These are phyloP conservation scores for Dasysyrphus tricinctus DNA, from an alignment of 2,888 invertebrate species.

Conservation along the genomic window DNA sequence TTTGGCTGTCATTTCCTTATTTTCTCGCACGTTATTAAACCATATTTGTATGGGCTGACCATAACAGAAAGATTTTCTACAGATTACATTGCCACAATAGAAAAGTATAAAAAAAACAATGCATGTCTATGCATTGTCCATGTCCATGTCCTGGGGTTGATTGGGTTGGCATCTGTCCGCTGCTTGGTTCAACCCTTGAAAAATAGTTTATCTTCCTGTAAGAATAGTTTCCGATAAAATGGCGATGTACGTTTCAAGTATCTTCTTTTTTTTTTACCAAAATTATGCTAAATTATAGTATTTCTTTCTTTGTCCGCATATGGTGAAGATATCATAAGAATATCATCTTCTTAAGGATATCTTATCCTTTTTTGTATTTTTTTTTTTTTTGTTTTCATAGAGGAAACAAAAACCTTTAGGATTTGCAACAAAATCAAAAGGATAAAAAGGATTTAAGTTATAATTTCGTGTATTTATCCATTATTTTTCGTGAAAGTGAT, in stretches of 20 bases:
- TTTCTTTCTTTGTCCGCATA: constrained; percentile 60
- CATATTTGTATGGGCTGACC: constrained; percentile 78
- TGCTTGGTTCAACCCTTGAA: constrained; percentile 56
- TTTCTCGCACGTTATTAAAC: constrained; percentile 70
- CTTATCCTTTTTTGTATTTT: constrained; percentile 43
- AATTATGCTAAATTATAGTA: constrained; percentile 74
- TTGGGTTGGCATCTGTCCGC: constrained; percentile 65
- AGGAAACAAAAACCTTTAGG: constrained; percentile 50
- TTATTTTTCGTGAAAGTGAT: constrained; percentile 59
- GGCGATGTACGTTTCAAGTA: constrained; percentile 23
- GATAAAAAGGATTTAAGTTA: constrained; percentile 61
- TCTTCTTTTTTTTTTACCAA: neutral
- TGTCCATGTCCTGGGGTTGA: constrained; percentile 59
- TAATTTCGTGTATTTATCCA: constrained; percentile 46
- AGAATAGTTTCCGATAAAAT: constrained; percentile 29
- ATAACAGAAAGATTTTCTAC: constrained; percentile 76
- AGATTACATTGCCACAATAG: constrained; percentile 57
- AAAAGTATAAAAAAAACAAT: constrained; percentile 25
- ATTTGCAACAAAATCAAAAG: constrained; percentile 50
- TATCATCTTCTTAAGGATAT: constrained; percentile 64
- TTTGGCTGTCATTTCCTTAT: constrained; percentile 65
- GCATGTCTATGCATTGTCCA: constrained; percentile 10
- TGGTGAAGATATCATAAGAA: constrained; percentile 67
- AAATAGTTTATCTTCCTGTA: neutral
- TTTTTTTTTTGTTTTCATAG: constrained; percentile 6